Conservation (phyloP, 1,140 invertebrate species). For the Cepaea nemoralis region DNA sequence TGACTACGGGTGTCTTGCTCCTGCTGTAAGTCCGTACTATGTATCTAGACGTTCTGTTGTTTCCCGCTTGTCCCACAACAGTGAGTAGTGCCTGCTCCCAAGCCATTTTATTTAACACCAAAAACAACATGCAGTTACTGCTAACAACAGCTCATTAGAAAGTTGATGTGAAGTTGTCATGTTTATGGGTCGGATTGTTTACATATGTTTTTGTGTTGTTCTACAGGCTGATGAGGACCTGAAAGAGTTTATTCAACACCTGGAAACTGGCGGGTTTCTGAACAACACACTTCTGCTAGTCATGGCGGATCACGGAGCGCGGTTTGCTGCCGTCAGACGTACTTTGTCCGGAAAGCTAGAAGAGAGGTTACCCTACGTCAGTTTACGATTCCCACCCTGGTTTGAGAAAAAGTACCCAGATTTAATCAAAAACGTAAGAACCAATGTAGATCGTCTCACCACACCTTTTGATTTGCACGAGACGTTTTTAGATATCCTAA, state of each 20-base stretch:
- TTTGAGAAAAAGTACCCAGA: slow-evolving; percentile 78
- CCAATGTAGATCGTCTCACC: slow-evolving; percentile 75
- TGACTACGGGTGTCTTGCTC: too few species aligned
- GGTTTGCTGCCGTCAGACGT: slow-evolving; percentile 84
- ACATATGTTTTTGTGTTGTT: slow-evolving; percentile 74
- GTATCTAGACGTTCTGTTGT: too few species aligned
- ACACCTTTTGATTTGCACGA: slow-evolving; percentile 73
- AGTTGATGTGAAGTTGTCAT: too few species aligned
- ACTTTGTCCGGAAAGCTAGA: slow-evolving; percentile 89
- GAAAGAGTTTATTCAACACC: slow-evolving; percentile 79
- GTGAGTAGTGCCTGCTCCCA: too few species aligned
- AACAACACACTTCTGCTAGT: slow-evolving; percentile 80
- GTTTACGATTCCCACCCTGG: slow-evolving; percentile 82
- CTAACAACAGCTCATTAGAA: too few species aligned
- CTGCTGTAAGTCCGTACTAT: too few species aligned
- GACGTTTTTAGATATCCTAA: slow-evolving; percentile 67
- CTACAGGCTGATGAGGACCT: slow-evolving; percentile 78
- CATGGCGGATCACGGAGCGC: slow-evolving; percentile 92
- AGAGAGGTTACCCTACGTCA: slow-evolving; percentile 88
- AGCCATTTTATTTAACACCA: too few species aligned
- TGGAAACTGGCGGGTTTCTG: slow-evolving; percentile 74
- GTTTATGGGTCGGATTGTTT: too few species aligned
- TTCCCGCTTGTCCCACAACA: too few species aligned
- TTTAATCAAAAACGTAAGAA: slow-evolving; percentile 78
- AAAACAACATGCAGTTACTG: too few species aligned